phyloP scores from a whole-genome alignment of 2,888 invertebrate species.

The Trichogramma evanescens region DNA sequence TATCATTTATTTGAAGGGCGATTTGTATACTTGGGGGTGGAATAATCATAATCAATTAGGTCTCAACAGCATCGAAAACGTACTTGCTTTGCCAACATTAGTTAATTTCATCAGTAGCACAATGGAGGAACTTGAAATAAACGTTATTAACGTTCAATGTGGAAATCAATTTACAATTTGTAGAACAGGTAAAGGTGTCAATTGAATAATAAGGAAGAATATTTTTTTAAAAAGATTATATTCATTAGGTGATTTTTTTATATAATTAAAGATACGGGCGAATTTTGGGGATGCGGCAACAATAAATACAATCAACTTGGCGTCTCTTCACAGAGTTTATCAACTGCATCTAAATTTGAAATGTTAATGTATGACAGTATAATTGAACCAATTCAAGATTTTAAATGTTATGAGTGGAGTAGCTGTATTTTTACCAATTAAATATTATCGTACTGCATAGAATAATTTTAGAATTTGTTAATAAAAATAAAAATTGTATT shows the following conservation, averaged over 20 bases:
- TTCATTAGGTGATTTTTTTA: conserved; percentile 6
- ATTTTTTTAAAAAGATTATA: background rate
- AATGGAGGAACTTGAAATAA: conserved; percentile 33
- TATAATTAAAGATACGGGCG: conserved; percentile 51
- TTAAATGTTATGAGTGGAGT: conserved; percentile 44
- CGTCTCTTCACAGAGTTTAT: conserved; percentile 22
- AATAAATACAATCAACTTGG: conserved; percentile 78
- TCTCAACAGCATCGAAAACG: conserved; percentile 47
- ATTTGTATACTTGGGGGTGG: conserved; percentile 87
- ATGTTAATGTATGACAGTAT: conserved; percentile 27
- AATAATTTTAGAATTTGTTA: conserved; percentile 1
- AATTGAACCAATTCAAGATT: conserved; percentile 27
- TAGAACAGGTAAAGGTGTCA: conserved; percentile 50
- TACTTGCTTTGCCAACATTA: conserved; percentile 50
- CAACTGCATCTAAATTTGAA: conserved; percentile 29
- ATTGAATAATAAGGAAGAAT: conserved; percentile 6
- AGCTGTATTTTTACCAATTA: conserved; percentile 33
- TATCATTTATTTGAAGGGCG: conserved; percentile 51
- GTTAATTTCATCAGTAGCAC: conserved; percentile 46
- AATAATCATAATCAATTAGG: conserved; percentile 84
- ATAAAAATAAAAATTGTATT: background rate
- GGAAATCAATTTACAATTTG: conserved; percentile 72
- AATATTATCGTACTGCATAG: conserved; percentile 11
- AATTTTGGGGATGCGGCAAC: conserved; percentile 70
- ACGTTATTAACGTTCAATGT: conserved; percentile 56